A percentile compares a stretch with the other conserved stretches of the same genome.
These are phyloP conservation scores for Nysson spinosus DNA, from an alignment of 2,888 invertebrate genomes.

Conservation along the genomic window DNA sequence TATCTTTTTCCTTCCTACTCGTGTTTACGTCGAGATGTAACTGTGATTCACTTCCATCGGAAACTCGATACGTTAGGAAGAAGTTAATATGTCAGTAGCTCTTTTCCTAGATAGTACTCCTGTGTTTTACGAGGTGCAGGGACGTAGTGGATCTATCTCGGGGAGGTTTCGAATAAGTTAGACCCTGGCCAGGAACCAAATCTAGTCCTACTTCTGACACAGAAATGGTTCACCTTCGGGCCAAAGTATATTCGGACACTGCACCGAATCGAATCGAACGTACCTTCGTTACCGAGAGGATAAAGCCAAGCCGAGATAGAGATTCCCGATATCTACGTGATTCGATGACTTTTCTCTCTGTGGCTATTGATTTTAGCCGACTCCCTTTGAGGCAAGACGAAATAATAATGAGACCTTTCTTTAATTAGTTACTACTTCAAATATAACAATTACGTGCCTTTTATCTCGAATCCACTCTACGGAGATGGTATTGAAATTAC, in stretches of 20 bases:
- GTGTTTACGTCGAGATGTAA: too few species aligned
- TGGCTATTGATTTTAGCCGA: background rate
- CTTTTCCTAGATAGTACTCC: too few species aligned
- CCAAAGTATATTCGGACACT: constrained; percentile 18
- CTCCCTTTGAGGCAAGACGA: background rate
- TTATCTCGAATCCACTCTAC: too few species aligned
- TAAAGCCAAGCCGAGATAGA: constrained; percentile 19
- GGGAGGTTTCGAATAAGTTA: constrained; percentile 3
- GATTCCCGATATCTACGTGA: constrained; percentile 10
- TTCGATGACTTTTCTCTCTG: background rate
- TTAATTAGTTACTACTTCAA: too few species aligned
- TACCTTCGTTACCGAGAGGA: constrained; percentile 11
- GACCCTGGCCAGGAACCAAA: constrained; percentile 32
- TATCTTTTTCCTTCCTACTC: too few species aligned
- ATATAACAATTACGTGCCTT: too few species aligned
- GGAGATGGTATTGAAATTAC: too few species aligned
- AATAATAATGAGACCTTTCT: background rate
- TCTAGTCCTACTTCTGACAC: background rate
- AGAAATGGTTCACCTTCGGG: constrained; percentile 22
- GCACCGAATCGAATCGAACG: constrained; percentile 16
- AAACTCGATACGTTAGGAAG: too few species aligned
- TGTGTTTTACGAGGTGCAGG: background rate
- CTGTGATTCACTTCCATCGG: too few species aligned
- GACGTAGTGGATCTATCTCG: background rate
- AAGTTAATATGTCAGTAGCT: too few species aligned